Conservation (phyloP, 2,113 vertebrate species). For the Mixornis gularis region DNA sequence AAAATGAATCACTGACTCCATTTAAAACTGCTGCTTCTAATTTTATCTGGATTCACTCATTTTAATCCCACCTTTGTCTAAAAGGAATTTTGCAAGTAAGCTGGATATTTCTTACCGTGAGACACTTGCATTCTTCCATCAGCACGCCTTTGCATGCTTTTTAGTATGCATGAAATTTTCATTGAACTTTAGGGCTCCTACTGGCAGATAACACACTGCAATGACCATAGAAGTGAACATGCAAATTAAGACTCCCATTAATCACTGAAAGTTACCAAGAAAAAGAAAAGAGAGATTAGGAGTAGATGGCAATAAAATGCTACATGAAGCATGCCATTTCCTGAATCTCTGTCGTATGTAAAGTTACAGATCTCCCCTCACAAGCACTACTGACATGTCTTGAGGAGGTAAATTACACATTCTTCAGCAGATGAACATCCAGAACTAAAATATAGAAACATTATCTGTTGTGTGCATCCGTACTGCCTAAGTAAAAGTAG, state of each 20-base stretch:
- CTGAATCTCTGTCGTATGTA: conserved; percentile 1
- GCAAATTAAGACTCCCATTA: conserved; percentile 86
- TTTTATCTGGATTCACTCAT: conserved; percentile 10
- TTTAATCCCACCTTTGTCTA: conserved; percentile 32
- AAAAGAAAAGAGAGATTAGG: neutral
- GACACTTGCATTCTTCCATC: conserved; percentile 72
- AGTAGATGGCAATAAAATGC: conserved; percentile 39
- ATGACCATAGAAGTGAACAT: conserved; percentile 81
- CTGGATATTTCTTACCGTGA: conserved; percentile 69
- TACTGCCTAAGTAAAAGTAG: neutral
- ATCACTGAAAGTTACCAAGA: conserved; percentile 76
- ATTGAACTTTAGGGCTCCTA: conserved; percentile 86
- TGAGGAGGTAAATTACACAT: conserved; percentile 24
- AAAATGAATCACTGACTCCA: neutral
- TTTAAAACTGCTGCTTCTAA: conserved; percentile 41
- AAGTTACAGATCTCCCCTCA: conserved; percentile 45
- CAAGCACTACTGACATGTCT: neutral
- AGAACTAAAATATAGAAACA: conserved; percentile 33
- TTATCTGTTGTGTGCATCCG: conserved; percentile 16
- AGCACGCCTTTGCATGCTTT: conserved; percentile 82
- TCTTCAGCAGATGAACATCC: conserved; percentile 22
- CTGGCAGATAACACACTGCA: conserved; percentile 81
- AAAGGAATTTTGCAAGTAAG: conserved; percentile 64
- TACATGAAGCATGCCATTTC: conserved; percentile 17
- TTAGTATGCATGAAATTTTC: conserved; percentile 87